Conservation (phyloP, 2,113 vertebrate species). For the Condylura cristata region DNA sequence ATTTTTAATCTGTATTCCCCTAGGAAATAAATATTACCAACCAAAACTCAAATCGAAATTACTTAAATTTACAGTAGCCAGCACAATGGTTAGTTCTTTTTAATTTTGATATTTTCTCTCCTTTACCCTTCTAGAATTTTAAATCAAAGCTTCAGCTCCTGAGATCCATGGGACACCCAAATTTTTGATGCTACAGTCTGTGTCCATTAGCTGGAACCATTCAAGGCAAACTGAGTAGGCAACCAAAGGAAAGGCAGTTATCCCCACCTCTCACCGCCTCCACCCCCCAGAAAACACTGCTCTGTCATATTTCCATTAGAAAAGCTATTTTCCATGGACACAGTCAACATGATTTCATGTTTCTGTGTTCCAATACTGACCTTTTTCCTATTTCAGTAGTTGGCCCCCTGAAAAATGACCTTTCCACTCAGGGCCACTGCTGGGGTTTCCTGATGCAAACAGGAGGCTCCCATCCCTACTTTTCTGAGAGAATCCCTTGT, state of each 20-base stretch:
- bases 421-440: background rate
- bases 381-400: background rate
- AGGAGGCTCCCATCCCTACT: background rate
- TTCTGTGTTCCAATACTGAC: background rate
- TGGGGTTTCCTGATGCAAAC: background rate
- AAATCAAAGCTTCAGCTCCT: background rate
- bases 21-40: background rate
- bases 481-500: background rate
- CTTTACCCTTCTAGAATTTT: background rate
- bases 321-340: background rate
- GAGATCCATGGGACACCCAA: background rate
- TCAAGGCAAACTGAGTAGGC: background rate
- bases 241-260: background rate
- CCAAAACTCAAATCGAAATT: background rate
- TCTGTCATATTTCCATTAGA: background rate
- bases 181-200: background rate
- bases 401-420: background rate
- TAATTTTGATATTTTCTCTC: background rate
- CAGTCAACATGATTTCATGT: background rate
- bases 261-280: no score
- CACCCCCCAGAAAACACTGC: background rate
- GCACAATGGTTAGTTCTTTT: background rate
- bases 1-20: background rate
- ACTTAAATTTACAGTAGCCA: background rate
- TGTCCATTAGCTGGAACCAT: background rate